These are phyloP conservation scores for Carcina quercana DNA, from an alignment of 2,888 invertebrate genomes.

Conservation along the genomic window DNA sequence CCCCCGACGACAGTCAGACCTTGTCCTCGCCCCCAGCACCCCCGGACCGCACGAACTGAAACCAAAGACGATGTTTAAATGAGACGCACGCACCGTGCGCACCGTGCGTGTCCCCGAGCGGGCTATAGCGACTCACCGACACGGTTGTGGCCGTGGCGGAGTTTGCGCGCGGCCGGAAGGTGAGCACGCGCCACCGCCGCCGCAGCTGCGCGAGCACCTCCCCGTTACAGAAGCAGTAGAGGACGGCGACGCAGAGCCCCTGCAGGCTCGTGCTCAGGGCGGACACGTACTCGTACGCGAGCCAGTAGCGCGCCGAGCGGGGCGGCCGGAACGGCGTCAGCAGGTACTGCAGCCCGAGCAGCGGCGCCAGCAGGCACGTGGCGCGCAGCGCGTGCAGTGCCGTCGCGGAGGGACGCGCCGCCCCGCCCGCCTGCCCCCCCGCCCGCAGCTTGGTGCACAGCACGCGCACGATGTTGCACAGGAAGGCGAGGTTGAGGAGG, in stretches of 20 bases:
- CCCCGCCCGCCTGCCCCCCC: slow-evolving; percentile 75
- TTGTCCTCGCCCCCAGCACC: slow-evolving; percentile 83
- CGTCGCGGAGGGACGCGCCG: slow-evolving; percentile 76
- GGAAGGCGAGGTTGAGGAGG: slow-evolving; percentile 86
- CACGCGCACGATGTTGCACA: slow-evolving; percentile 93
- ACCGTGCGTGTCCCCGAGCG: slow-evolving; percentile 6
- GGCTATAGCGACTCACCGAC: slow-evolving; percentile 78
- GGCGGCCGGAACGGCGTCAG: slow-evolving; percentile 89
- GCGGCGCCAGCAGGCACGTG: slow-evolving; percentile 90
- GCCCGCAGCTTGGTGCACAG: slow-evolving; percentile 87
- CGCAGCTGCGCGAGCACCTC: slow-evolving; percentile 93
- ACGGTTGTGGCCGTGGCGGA: slow-evolving; percentile 91
- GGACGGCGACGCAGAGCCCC: slow-evolving; percentile 93
- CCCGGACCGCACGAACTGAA: slow-evolving; percentile 87
- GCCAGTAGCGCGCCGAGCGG: slow-evolving; percentile 81
- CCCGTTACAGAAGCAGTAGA: slow-evolving; percentile 96
- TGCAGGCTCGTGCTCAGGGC: slow-evolving; percentile 92
- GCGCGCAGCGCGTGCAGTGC: slow-evolving; percentile 87
- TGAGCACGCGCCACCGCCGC: slow-evolving; percentile 88
- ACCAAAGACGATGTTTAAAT: too few relatives aligned
- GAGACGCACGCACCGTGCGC: slow-evolving; percentile 13
- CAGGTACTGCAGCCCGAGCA: slow-evolving; percentile 93
- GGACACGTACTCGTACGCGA: slow-evolving; percentile 87
- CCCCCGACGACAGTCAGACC: slow-evolving; percentile 78
- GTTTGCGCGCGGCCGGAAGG: slow-evolving; percentile 86